These are phyloP conservation scores for Camponotus fellah DNA, from an alignment of 2,888 invertebrate species.

Conservation along the genomic window DNA sequence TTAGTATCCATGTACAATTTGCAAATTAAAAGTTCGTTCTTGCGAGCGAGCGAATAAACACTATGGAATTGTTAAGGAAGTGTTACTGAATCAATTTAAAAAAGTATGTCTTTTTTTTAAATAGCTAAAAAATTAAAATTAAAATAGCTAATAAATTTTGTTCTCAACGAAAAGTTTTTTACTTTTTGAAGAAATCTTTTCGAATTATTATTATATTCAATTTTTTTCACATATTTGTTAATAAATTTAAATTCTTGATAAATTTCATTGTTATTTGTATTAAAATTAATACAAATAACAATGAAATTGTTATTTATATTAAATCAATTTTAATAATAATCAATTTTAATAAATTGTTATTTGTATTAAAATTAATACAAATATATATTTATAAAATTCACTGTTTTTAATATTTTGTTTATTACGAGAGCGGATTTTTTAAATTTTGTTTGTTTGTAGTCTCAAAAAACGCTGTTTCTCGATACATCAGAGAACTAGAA, in stretches of 20 bases:
- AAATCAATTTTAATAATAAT: too few relatives aligned
- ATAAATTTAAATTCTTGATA: not conserved
- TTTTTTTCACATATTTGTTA: not conserved
- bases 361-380: not conserved
- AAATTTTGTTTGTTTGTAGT: not conserved
- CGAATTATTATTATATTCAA: not conserved
- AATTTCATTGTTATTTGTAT: not conserved
- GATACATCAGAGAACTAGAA: slow-evolving; percentile 31
- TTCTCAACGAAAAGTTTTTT: not conserved
- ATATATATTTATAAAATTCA: not conserved
- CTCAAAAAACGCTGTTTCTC: slow-evolving; percentile 21
- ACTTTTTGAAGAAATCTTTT: not conserved
- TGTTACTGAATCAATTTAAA: not conserved
- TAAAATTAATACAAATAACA: not conserved
- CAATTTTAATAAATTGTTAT: too few relatives aligned
- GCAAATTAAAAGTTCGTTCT: not conserved
- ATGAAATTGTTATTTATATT: too few relatives aligned
- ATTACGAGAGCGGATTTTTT: not conserved
- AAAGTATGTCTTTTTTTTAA: not conserved
- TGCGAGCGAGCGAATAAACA: not conserved
- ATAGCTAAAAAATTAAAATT: not conserved
- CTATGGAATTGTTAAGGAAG: not conserved
- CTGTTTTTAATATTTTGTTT: not conserved
- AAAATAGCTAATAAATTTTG: not conserved
- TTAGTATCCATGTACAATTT: not conserved